Evolutionary conservation across 1,140 invertebrate genomes (phyloP), one percentile per base, ranked within the genome.

Genomic region (Ceratitis capitata): DNA sequence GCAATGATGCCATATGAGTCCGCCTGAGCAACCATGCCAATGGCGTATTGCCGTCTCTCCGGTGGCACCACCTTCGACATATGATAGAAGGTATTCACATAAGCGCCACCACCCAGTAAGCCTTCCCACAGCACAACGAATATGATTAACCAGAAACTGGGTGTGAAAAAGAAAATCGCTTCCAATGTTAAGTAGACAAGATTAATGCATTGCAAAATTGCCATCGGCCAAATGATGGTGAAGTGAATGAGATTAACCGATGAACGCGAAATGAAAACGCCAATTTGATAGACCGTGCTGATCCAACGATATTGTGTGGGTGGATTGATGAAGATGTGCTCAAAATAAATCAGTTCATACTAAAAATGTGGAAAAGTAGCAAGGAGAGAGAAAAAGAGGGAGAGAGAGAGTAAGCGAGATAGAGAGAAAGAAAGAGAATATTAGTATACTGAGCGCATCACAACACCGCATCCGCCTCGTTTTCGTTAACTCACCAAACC

Each of bases 201-300:
- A 91, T 97, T 97, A 16, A 95, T 83, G 29, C 94, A 93, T 93
- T 97, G 96, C 53, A 98, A 93, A 14, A 97, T 89, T 1, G 96
- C 94, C 92, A 97, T 94, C 1, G 97, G 88, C 95, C 96, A 97
- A 83, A 97, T 93, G 85, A 94, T 94, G 85, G 94, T 93, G 45
- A 97, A 93, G 78, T 94, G 93, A 58, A 97, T 89, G 12, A 97
- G 88, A 92, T 95, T 96, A 0, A 97, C 95, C 10, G 97, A 97
- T 5, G 97, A 97, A 85, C 97, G 94, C 0, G 97, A 97, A 53
- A 97, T 93, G 86, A 98, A 97, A 1, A 98, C 97, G 16, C 97
- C 97, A 82, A 98, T 93, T 91, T 98, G 97, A 92, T 98, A 98
- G 87, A 95, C 94, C 9, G 96, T 96, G 91, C 97, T 95, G 19